Evolutionary conservation across 2,888 invertebrate species (phyloP).

Genomic region (Drosophila maculinotata): DNA sequence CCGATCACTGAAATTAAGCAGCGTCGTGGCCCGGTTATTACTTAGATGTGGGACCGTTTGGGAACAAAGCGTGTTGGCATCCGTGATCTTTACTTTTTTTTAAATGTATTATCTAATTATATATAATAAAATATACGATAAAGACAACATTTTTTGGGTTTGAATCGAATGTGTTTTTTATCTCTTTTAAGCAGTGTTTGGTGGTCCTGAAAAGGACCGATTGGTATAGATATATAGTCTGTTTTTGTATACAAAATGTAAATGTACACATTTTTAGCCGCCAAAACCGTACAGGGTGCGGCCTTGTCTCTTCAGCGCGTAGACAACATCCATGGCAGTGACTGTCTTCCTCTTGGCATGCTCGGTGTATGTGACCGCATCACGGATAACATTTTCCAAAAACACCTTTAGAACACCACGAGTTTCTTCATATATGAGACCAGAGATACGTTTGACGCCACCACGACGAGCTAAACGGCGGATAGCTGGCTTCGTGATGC

Average conservation of each 20-base stretch:
- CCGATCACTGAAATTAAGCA: too few relatives aligned
- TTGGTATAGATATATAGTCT: slow-evolving; percentile 9
- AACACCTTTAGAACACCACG: slow-evolving; percentile 89
- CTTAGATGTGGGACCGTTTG: too few relatives aligned
- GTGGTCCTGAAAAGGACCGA: slow-evolving; percentile 44
- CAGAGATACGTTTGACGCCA: slow-evolving; percentile 90
- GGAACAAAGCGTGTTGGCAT: too few relatives aligned
- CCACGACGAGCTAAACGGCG: slow-evolving; percentile 90
- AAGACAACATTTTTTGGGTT: too few relatives aligned
- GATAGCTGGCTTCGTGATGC: slow-evolving; percentile 92
- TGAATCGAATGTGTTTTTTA: background rate
- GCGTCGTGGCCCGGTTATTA: too few relatives aligned
- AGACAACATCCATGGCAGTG: slow-evolving; percentile 94
- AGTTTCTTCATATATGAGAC: slow-evolving; percentile 92
- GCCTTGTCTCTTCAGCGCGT: slow-evolving; percentile 92
- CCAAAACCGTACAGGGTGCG: slow-evolving; percentile 87
- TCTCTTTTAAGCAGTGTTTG: slow-evolving; percentile 1
- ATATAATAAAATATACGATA: too few relatives aligned
- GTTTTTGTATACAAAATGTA: too few relatives aligned
- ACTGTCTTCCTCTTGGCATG: slow-evolving; percentile 94
- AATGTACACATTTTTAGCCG: slow-evolving; percentile 11
- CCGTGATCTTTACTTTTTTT: background rate
- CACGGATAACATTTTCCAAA: slow-evolving; percentile 91
- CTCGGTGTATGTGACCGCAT: slow-evolving; percentile 92
- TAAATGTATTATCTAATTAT: background rate